phyloP scores from a whole-genome alignment of 2,113 vertebrate species.

The Hemibagrus wyckioides region DNA sequence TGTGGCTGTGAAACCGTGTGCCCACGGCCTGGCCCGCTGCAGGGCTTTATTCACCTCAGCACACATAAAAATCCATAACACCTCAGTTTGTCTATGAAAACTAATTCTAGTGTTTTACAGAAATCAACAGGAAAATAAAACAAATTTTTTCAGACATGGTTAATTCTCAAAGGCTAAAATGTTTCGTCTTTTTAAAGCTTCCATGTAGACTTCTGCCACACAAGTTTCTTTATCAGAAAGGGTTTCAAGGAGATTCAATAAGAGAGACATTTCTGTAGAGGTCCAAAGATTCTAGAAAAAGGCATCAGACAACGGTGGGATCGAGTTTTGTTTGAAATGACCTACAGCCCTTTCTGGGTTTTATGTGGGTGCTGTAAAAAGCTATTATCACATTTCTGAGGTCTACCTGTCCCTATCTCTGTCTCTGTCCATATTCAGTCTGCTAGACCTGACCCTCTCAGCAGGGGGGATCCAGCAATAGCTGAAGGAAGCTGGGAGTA shows the following conservation, averaged over 20 bases:
- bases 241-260: not conserved
- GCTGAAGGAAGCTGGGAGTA: conserved; percentile 35
- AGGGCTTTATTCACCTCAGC: conserved; percentile 29
- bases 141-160: not conserved
- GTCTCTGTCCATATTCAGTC: conserved; percentile 58
- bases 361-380: conserved; percentile 65
- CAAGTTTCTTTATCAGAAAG: not conserved
- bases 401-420: conserved; percentile 50
- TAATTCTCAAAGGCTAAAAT: not conserved
- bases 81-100: not conserved
- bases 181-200: not conserved
- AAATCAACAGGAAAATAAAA: not conserved
- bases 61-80: not conserved
- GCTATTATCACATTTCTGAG: conserved; percentile 58
- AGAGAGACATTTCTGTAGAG: not conserved
- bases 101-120: not conserved
- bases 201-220: not conserved
- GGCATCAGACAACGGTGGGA: not conserved
- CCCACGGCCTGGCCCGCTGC: conserved; percentile 46
- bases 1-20: conserved; percentile 57
- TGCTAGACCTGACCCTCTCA: conserved; percentile 52
- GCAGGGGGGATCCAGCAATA: conserved; percentile 49
- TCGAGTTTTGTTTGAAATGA: not conserved
- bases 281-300: not conserved
- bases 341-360: conserved; percentile 42